Percentiles rank a stretch among this genome's conserved stretches.
phyloP scores from a whole-genome alignment of 2,113 vertebrate species.

The Myotis brandtii region DNA sequence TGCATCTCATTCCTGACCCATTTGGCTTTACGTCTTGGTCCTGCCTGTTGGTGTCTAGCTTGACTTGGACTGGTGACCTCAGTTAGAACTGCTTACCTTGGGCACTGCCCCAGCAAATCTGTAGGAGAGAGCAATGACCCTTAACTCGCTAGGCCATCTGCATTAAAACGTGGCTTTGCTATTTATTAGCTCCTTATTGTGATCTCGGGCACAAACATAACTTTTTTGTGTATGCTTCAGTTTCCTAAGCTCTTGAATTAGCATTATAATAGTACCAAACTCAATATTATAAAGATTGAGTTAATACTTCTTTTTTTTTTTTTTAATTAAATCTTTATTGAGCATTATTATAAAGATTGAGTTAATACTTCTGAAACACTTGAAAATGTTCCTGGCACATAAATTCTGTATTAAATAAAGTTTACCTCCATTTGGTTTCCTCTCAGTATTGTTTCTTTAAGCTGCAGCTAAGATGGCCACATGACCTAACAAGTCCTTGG shows the following conservation, averaged over 20 bases:
- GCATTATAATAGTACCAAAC: neutral
- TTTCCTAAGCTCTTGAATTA: constrained; percentile 25
- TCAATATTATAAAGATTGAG: neutral
- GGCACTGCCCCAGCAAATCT: neutral
- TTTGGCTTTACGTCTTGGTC: neutral
- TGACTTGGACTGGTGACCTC: neutral
- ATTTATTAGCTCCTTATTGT: neutral
- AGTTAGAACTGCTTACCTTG: neutral
- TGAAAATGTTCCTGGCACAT: neutral
- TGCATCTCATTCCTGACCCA: neutral
- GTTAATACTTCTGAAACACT: neutral
- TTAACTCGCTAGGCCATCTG: neutral
- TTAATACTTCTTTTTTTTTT: neutral
- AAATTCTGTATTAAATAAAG: neutral
- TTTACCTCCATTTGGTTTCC: neutral
- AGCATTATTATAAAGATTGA: neutral
- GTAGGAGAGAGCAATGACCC: constrained; percentile 4
- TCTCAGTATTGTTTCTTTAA: neutral
- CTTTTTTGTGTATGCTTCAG: neutral
- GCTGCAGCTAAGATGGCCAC: neutral
- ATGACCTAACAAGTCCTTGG: too few species aligned
- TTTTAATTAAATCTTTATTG: too few species aligned
- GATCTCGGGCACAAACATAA: neutral
- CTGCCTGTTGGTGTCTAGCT: neutral
- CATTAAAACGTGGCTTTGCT: neutral